Percentiles rank a stretch among this genome's conserved stretches.
Conservation (phyloP, 2,797 vertebrate genomes). For the Phyllotis vaccarum region DNA sequence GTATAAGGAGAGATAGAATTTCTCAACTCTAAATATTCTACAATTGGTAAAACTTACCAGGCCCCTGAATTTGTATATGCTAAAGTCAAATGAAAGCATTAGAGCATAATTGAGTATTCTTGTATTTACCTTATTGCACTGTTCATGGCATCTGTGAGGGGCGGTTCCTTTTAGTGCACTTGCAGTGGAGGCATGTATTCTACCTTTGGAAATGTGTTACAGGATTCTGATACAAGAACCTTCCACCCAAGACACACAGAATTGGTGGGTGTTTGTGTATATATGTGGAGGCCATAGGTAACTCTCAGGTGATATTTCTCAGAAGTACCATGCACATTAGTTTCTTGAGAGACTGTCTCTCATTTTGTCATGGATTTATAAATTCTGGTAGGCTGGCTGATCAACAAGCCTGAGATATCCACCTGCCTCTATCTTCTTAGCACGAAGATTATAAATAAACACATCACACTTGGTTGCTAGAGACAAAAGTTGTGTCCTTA, state of each 20-base stretch:
- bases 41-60: neutral
- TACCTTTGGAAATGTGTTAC: neutral
- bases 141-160: too few relatives aligned
- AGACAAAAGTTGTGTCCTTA: neutral
- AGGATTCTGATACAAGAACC: neutral
- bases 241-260: neutral
- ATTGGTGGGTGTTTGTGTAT: neutral
- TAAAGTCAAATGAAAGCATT: neutral
- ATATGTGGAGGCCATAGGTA: neutral
- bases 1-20: neutral
- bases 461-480: neutral
- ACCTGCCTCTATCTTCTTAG: neutral
- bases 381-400: neutral
- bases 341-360: neutral
- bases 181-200: neutral
- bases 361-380: neutral
- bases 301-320: neutral
- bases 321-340: neutral
- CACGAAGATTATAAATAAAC: neutral
- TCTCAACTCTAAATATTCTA: neutral
- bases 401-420: neutral
- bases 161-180: neutral
- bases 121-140: neutral
- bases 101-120: neutral
- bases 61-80: neutral